These are phyloP conservation scores for Xylota sylvarum DNA, from an alignment of 2,888 invertebrate species.

Conservation along the genomic window DNA sequence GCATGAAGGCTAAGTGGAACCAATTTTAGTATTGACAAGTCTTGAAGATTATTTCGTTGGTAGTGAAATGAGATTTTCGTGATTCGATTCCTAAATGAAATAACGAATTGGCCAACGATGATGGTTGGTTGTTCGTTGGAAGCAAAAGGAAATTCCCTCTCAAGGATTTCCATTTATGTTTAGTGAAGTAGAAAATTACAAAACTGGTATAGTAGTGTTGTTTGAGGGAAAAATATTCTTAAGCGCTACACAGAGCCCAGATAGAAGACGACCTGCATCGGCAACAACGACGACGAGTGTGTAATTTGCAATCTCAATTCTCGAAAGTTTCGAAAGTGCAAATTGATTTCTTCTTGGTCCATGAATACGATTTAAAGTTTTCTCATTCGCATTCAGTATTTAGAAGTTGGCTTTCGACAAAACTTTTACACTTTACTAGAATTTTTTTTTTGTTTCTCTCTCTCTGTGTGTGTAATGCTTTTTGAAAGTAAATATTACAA, in stretches of 20 bases:
- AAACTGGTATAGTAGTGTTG: slow-evolving; percentile 3
- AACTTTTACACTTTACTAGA: slow-evolving; percentile 64
- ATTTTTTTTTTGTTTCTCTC: slow-evolving; percentile 34
- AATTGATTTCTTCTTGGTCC: slow-evolving; percentile 65
- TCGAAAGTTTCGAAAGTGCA: slow-evolving; percentile 64
- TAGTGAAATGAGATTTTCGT: slow-evolving; percentile 48
- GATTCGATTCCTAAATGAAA: slow-evolving; percentile 39
- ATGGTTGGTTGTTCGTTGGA: background rate
- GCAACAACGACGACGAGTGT: slow-evolving; percentile 21
- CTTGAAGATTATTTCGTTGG: slow-evolving; percentile 42
- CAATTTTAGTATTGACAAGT: slow-evolving; percentile 45
- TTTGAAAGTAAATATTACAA: background rate
- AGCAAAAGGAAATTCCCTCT: slow-evolving; percentile 12
- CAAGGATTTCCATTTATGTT: slow-evolving; percentile 19
- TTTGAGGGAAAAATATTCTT: background rate
- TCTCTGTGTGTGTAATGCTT: background rate
- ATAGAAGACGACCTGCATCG: slow-evolving; percentile 20
- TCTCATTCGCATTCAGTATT: slow-evolving; percentile 72
- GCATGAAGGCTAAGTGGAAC: slow-evolving; percentile 38
- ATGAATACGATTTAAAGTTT: slow-evolving; percentile 77
- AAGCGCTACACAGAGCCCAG: no score
- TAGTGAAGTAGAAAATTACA: slow-evolving; percentile 45
- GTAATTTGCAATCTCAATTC: slow-evolving; percentile 60
- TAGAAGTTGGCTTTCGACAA: slow-evolving; percentile 48
- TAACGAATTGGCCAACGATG: slow-evolving; percentile 29